A percentile compares a stretch with the other conserved stretches of the same genome.
Conservation (phyloP, 2,797 vertebrate genomes). For the Prionace glauca region DNA sequence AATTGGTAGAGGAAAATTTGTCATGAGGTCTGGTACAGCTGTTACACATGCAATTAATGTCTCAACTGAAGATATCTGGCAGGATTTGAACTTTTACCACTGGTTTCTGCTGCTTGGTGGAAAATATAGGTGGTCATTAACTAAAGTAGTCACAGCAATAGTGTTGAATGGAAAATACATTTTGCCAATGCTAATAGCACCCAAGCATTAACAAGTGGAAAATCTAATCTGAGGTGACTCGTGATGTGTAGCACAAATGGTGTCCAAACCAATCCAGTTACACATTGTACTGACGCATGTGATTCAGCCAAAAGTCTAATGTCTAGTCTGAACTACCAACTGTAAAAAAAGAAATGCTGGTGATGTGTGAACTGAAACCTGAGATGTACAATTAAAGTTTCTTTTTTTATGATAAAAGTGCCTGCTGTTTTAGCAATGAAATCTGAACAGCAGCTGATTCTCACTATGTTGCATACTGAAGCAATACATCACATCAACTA, state of each 20-base stretch:
- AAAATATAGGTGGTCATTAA: constrained; percentile 33
- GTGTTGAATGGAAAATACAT: constrained; percentile 29
- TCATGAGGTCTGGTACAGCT: constrained; percentile 28
- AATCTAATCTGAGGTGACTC: background rate
- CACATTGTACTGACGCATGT: background rate
- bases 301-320: background rate
- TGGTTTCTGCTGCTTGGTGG: constrained; percentile 25
- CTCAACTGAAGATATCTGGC: constrained; percentile 10
- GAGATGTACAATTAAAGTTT: background rate
- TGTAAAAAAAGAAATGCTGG: background rate
- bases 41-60: constrained; percentile 18
- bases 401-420: background rate
- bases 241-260: background rate
- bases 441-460: background rate
- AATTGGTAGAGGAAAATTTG: constrained; percentile 28
- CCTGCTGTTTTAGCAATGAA: background rate
- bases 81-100: background rate
- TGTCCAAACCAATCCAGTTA: constrained; percentile 4
- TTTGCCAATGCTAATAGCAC: constrained; percentile 13
- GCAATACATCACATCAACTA: background rate
- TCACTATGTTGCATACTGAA: background rate
- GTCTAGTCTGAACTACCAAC: background rate
- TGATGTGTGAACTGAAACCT: background rate
- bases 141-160: constrained; percentile 8
- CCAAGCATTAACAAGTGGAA: constrained; percentile 20